Conservation (phyloP, 2,888 invertebrate genomes). For the Drosophila crucigera region DNA sequence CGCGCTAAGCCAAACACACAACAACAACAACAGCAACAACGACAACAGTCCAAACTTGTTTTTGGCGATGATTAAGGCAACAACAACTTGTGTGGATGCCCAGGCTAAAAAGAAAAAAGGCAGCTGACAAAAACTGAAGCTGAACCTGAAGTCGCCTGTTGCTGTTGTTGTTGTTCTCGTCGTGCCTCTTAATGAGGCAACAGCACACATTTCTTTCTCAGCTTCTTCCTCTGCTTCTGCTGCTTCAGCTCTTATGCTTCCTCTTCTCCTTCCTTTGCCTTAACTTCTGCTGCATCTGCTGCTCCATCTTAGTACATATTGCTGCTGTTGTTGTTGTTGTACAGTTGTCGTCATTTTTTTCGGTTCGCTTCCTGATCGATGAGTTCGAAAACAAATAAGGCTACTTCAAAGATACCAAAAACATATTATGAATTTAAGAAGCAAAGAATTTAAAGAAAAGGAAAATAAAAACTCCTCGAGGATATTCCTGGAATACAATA, state of each 20-base stretch:
- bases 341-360: constrained; percentile 58
- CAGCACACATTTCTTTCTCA: constrained; percentile 41
- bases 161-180: constrained; percentile 8
- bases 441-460: not conserved
- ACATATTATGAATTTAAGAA: not conserved
- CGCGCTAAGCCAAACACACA: constrained; percentile 48
- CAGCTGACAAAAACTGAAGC: constrained; percentile 42
- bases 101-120: constrained; percentile 40
- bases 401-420: constrained; percentile 9
- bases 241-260: not conserved
- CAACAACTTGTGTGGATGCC: constrained; percentile 29
- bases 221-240: not conserved
- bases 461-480: no score
- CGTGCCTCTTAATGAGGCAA: constrained; percentile 26
- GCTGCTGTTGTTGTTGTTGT: constrained; percentile 26
- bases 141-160: constrained; percentile 5
- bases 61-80: constrained; percentile 72
- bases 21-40: constrained; percentile 22
- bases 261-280: constrained; percentile 1
- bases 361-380: constrained; percentile 55
- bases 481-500: not conserved
- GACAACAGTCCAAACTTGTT: constrained; percentile 55
- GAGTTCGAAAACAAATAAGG: constrained; percentile 20
- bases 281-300: not conserved
- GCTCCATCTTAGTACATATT: not conserved